Conservation (phyloP, 2,113 vertebrate species). For the Xyrauchen texanus region DNA sequence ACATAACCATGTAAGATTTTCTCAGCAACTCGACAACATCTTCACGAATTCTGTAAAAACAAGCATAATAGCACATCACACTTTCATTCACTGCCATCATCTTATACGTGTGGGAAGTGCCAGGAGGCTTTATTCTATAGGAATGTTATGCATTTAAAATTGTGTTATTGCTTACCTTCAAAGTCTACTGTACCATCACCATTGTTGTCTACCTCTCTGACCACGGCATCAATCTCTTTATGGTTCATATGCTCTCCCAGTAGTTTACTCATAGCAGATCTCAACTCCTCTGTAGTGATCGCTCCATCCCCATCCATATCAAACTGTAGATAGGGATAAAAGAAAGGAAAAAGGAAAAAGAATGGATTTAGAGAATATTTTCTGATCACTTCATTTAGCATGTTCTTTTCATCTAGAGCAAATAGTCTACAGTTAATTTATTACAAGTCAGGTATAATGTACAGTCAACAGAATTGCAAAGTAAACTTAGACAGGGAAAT, state of each 20-base stretch:
- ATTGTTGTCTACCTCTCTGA: conserved; percentile 81
- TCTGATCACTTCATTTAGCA: no score
- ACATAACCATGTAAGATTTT: not conserved
- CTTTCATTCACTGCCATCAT: not conserved
- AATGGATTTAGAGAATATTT: not conserved
- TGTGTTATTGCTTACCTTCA: conserved; percentile 73
- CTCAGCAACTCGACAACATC: conserved; percentile 39
- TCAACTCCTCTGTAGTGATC: conserved; percentile 81
- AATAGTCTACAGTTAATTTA: no score
- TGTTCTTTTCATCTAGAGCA: no score
- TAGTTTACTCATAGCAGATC: conserved; percentile 79
- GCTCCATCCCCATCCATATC: conserved; percentile 83
- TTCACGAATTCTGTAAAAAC: conserved; percentile 22
- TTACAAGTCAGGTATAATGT: no score
- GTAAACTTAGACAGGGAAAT: no score
- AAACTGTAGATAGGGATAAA: conserved; percentile 69
- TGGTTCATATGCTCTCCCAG: conserved; percentile 79
- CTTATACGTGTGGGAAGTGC: not conserved
- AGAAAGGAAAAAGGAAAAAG: not conserved
- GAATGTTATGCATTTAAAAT: not conserved
- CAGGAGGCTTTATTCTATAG: not conserved
- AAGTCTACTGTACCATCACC: conserved; percentile 86
- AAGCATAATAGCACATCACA: not conserved
- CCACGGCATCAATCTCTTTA: conserved; percentile 78
- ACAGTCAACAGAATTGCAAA: no score